Conservation (phyloP, 2,797 vertebrate species). For the Muscicapa comitata region DNA sequence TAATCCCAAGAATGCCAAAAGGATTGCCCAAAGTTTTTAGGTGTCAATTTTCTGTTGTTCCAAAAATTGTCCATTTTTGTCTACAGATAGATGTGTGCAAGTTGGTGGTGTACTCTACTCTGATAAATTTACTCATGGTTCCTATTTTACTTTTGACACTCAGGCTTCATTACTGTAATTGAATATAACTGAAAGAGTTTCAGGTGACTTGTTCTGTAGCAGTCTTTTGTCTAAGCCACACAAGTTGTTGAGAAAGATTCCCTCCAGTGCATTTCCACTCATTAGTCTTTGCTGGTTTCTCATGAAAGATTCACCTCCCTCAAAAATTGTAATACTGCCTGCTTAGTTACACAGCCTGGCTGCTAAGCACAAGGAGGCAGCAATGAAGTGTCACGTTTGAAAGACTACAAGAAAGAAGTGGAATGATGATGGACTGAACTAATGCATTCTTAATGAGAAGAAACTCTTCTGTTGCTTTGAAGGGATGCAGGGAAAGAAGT, state of each 20-base stretch:
- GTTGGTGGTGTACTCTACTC: background rate
- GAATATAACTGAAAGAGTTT: background rate
- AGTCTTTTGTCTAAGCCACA: background rate
- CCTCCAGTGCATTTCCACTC: background rate
- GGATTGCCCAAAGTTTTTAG: background rate
- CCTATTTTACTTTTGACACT: background rate
- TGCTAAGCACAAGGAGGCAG: background rate
- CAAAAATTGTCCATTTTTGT: background rate
- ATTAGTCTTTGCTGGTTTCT: background rate
- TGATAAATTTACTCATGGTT: background rate
- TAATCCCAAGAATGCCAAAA: background rate
- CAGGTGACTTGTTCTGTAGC: background rate
- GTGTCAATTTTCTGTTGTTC: background rate
- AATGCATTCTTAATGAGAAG: background rate
- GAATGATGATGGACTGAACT: background rate
- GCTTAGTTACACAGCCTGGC: background rate
- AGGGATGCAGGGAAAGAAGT: background rate
- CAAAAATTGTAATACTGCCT: background rate
- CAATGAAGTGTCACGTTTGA: background rate
- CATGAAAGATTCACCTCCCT: background rate
- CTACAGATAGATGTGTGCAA: background rate
- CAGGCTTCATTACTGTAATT: background rate
- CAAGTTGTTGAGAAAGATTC: background rate
- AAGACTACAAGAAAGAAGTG: background rate
- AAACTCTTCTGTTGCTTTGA: background rate